Evolutionary conservation across 1,140 invertebrate genomes (phyloP).

Genomic region (Epicauta chinensis): DNA sequence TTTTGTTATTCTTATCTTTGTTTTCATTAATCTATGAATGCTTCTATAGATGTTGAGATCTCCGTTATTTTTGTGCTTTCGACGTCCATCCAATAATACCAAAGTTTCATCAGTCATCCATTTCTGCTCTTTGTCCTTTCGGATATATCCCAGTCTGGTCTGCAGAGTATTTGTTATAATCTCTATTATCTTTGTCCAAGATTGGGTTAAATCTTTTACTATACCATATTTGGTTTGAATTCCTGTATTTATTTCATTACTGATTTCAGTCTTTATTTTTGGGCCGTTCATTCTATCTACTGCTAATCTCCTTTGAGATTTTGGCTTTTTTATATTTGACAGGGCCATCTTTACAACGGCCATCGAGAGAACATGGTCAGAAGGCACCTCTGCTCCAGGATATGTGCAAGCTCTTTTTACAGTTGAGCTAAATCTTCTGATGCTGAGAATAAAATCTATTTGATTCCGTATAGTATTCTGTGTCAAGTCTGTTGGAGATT

Average conservation of each 20-base stretch:
- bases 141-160: conserved; percentile 27
- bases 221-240: too few species aligned
- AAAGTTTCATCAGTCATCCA: not conserved
- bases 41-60: not conserved
- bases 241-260: too few species aligned
- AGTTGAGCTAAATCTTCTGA: not conserved
- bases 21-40: not conserved
- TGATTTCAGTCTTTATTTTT: too few species aligned
- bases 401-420: conserved; percentile 1
- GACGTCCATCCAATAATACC: not conserved
- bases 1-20: conserved; percentile 1
- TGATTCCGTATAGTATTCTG: not conserved
- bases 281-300: too few species aligned
- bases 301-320: not conserved
- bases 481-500: not conserved
- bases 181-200: too few species aligned
- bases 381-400: not conserved
- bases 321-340: not conserved
- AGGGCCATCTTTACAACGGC: not conserved
- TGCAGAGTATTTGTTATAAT: too few species aligned
- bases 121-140: not conserved
- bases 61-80: not conserved
- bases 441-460: not conserved
- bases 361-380: not conserved
- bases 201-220: too few species aligned